phyloP scores from a whole-genome alignment of 1,140 invertebrate species.

The Physella acuta region DNA sequence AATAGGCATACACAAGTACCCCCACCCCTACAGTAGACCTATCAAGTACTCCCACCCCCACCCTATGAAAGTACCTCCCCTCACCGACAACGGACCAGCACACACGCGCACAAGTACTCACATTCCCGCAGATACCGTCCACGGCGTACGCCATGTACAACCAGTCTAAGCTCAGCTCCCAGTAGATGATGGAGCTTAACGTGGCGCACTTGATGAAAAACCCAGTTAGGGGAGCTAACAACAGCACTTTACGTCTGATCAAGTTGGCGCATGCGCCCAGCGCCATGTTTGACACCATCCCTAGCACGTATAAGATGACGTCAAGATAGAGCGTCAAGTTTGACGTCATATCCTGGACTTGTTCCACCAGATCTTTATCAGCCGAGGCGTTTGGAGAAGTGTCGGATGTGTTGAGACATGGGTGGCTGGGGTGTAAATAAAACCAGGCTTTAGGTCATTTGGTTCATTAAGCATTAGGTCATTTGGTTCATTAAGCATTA shows the following conservation, averaged over 20 bases:
- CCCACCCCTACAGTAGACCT: no score
- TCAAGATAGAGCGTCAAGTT: background rate
- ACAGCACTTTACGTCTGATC: slow-evolving; percentile 13
- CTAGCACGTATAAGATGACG: background rate
- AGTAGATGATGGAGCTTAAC: slow-evolving; percentile 12
- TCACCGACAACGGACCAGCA: no score
- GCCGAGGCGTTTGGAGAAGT: background rate
- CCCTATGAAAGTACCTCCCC: no score
- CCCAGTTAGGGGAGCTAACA: slow-evolving; percentile 13
- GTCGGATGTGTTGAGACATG: slow-evolving; percentile 4
- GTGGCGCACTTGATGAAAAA: slow-evolving; percentile 1
- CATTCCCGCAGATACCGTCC: slow-evolving; percentile 18
- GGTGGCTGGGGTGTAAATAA: slow-evolving; percentile 5
- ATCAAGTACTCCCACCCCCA: no score
- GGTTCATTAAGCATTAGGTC: no score
- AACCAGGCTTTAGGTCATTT: no score
- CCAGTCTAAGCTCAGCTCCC: slow-evolving; percentile 12
- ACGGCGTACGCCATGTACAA: slow-evolving; percentile 21
- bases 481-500: no score
- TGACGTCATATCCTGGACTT: slow-evolving; percentile 11
- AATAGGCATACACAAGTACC: no score
- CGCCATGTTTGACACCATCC: slow-evolving; percentile 14
- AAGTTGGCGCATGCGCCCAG: slow-evolving; percentile 21
- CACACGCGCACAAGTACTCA: background rate
- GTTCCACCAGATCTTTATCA: background rate